A percentile compares a stretch with the other conserved stretches of the same genome.
phyloP scores from a whole-genome alignment of 2,888 invertebrate genomes.

The Quadroppia sp. region DNA sequence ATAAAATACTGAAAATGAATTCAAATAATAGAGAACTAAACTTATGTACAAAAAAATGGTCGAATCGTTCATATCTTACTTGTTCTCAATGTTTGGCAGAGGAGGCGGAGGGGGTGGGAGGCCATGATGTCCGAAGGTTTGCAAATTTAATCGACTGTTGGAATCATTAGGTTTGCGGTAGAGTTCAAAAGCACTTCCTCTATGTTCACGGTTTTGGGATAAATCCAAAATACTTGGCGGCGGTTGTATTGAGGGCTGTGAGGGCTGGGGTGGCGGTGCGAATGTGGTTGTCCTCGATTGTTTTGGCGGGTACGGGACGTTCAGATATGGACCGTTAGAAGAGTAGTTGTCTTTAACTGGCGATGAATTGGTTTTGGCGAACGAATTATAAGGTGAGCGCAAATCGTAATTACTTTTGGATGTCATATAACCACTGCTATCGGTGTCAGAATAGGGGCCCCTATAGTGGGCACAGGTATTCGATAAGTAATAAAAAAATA shows the following conservation, averaged over 20 bases:
- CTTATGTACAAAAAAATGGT: constrained; percentile 24
- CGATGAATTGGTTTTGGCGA: constrained; percentile 14
- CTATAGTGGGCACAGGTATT: neutral
- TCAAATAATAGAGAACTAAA: constrained; percentile 3
- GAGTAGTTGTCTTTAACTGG: constrained; percentile 15
- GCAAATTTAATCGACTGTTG: neutral
- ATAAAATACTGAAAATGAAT: constrained; percentile 1
- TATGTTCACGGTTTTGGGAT: constrained; percentile 75
- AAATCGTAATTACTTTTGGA: constrained; percentile 35
- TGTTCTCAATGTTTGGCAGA: constrained; percentile 36
- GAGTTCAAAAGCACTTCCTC: constrained; percentile 90
- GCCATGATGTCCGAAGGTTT: constrained; percentile 29
- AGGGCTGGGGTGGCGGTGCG: constrained; percentile 32
- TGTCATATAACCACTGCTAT: constrained; percentile 37
- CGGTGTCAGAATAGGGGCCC: constrained; percentile 39
- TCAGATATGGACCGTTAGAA: constrained; percentile 46
- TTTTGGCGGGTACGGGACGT: constrained; percentile 46
- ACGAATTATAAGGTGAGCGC: constrained; percentile 30
- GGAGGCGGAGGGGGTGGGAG: constrained; percentile 40
- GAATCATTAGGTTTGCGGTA: constrained; percentile 71
- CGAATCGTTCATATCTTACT: constrained; percentile 34
- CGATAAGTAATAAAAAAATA: neutral
- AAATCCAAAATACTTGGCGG: constrained; percentile 58
- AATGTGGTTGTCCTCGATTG: constrained; percentile 9
- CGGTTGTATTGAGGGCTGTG: constrained; percentile 29